Percentiles rank a stretch among this genome's conserved stretches.
Conservation (phyloP, 2,888 invertebrate genomes). For the Hecatera dysodea region DNA sequence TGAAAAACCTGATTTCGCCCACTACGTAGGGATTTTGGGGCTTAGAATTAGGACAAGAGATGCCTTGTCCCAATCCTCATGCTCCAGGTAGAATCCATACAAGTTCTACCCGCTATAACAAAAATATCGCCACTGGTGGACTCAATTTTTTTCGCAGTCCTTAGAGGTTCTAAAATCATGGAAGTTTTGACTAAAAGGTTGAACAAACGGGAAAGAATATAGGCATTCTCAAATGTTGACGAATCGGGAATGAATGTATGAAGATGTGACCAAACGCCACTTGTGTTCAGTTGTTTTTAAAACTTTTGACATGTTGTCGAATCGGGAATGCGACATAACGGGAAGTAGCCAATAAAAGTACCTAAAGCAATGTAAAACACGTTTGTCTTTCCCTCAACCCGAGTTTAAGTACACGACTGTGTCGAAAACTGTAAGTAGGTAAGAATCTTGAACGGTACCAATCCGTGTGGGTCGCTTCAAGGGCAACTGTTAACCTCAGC, state of each 20-base stretch:
- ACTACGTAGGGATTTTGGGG: too few relatives aligned
- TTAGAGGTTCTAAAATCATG: not conserved
- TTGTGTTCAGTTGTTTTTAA: too few relatives aligned
- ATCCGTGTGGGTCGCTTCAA: conserved; percentile 50
- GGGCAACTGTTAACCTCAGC: conserved; percentile 36
- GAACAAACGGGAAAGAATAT: too few relatives aligned
- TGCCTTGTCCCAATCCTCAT: not conserved
- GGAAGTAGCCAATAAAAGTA: too few relatives aligned
- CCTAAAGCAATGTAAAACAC: not conserved
- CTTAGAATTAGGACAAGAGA: too few relatives aligned
- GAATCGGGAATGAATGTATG: too few relatives aligned
- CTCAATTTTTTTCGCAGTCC: not conserved
- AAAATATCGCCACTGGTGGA: not conserved
- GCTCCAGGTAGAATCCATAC: not conserved
- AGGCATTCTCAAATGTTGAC: too few relatives aligned
- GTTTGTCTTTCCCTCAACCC: not conserved
- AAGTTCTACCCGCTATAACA: not conserved
- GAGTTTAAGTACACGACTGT: not conserved
- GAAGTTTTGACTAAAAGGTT: not conserved
- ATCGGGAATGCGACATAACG: too few relatives aligned
- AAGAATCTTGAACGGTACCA: conserved; percentile 40
- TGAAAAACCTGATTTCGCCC: too few relatives aligned
- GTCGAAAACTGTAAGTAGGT: not conserved
- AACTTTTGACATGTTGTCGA: too few relatives aligned
- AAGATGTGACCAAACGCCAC: too few relatives aligned